These are phyloP conservation scores for Catharus minimus DNA, from an alignment of 2,113 vertebrate genomes.

Conservation along the genomic window DNA sequence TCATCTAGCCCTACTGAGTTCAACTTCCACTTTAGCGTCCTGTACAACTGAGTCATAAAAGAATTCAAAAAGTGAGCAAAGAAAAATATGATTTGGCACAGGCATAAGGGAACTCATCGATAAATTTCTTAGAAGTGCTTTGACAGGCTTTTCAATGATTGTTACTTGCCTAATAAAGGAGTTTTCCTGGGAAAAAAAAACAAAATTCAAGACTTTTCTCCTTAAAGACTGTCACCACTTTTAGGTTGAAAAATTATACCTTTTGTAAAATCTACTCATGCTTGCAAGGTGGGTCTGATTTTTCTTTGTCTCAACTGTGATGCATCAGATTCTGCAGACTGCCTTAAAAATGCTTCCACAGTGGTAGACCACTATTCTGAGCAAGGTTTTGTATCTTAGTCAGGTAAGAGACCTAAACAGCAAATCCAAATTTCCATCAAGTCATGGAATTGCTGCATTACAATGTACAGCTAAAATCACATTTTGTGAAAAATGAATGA, in stretches of 20 bases:
- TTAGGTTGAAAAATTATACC: background rate
- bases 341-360: background rate
- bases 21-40: background rate
- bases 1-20: background rate
- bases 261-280: background rate
- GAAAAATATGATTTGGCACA: background rate
- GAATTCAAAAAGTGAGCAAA: background rate
- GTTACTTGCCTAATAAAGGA: background rate
- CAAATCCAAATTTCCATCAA: background rate
- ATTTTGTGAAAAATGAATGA: background rate
- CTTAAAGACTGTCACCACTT: background rate
- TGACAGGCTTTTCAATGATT: background rate
- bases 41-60: background rate
- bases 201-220: background rate
- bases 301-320: background rate
- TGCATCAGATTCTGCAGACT: background rate
- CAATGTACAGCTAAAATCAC: background rate
- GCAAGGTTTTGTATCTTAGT: background rate
- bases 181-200: background rate
- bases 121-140: constrained; percentile 1
- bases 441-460: background rate
- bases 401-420: background rate
- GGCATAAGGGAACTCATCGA: background rate
- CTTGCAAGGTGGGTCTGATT: background rate
- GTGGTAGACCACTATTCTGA: background rate